Percentiles rank a stretch among this genome's conserved stretches.
phyloP scores from a whole-genome alignment of 1,140 invertebrate genomes.

The Drosophila trapezifrons region DNA sequence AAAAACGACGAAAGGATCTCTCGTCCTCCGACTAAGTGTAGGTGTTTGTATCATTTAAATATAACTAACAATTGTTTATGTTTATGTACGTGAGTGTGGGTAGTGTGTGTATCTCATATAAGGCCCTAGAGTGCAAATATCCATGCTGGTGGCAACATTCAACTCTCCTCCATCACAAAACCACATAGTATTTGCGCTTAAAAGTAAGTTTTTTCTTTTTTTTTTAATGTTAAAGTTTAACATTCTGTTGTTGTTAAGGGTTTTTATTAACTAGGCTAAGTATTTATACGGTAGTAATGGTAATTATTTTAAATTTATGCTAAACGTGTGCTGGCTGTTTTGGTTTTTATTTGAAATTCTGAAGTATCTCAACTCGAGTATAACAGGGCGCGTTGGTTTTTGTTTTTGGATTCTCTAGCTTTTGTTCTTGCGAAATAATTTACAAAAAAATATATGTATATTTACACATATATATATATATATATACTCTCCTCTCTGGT shows the following conservation, averaged over 20 bases:
- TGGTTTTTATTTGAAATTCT: conserved; percentile 41
- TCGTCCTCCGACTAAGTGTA: conserved; percentile 41
- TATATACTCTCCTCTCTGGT: conserved; percentile 7
- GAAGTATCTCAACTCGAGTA: conserved; percentile 62
- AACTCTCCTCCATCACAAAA: conserved; percentile 63
- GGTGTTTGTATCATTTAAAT: conserved; percentile 60
- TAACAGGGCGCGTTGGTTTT: conserved; percentile 56
- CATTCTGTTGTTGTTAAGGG: conserved; percentile 62
- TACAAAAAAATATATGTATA: conserved; percentile 70
- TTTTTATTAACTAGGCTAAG: conserved; percentile 69
- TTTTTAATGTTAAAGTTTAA: conserved; percentile 65
- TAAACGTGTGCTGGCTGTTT: conserved; percentile 70
- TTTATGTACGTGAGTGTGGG: conserved; percentile 48
- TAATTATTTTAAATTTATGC: conserved; percentile 77
- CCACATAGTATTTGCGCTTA: conserved; percentile 76
- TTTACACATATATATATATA: conserved; percentile 41
- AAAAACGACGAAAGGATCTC: conserved; percentile 27
- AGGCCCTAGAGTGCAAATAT: conserved; percentile 82
- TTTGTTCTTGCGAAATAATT: conserved; percentile 79
- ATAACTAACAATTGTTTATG: conserved; percentile 76
- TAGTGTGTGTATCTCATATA: conserved; percentile 72
- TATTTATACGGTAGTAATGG: conserved; percentile 57
- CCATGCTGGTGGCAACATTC: conserved; percentile 61
- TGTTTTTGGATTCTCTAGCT: conserved; percentile 84
- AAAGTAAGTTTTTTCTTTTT: conserved; percentile 53